phyloP scores from a whole-genome alignment of 2,888 invertebrate species.

The Sarcophaga caerulescens region DNA sequence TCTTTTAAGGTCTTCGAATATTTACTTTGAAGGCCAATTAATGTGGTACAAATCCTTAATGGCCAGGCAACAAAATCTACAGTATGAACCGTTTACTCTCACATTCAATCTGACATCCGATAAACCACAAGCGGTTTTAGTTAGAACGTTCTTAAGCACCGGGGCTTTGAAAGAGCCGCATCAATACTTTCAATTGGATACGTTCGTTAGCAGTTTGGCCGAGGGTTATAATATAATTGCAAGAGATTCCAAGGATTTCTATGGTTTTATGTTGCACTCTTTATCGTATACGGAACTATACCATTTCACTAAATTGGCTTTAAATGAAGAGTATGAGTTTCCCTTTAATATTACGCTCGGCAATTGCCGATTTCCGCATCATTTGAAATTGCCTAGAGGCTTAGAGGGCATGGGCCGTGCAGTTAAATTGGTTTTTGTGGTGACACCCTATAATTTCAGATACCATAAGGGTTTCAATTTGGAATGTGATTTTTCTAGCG shows the following conservation, averaged over 20 bases:
- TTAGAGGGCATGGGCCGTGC: slow-evolving; percentile 82
- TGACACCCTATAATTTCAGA: slow-evolving; percentile 81
- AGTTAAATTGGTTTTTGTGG: slow-evolving; percentile 83
- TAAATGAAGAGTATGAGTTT: slow-evolving; percentile 80
- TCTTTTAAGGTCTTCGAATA: slow-evolving; percentile 66
- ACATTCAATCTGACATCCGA: slow-evolving; percentile 84
- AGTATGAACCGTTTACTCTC: slow-evolving; percentile 85
- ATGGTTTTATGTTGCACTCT: slow-evolving; percentile 83
- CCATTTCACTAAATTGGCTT: slow-evolving; percentile 80
- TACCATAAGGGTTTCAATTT: slow-evolving; percentile 68
- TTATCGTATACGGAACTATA: slow-evolving; percentile 78
- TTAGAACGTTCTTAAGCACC: slow-evolving; percentile 84
- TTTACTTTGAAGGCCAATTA: slow-evolving; percentile 66
- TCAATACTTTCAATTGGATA: slow-evolving; percentile 82
- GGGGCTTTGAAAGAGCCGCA: neutral
- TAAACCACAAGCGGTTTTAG: slow-evolving; percentile 82
- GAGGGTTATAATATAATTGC: slow-evolving; percentile 80
- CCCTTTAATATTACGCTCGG: slow-evolving; percentile 80
- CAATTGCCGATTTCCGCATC: slow-evolving; percentile 83
- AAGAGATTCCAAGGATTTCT: slow-evolving; percentile 70
- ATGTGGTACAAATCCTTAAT: slow-evolving; percentile 70
- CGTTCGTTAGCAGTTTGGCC: slow-evolving; percentile 83
- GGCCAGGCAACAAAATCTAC: slow-evolving; percentile 85
- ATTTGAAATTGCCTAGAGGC: slow-evolving; percentile 85
- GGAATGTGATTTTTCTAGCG: slow-evolving; percentile 69